phyloP scores from a whole-genome alignment of 2,113 vertebrate genomes.

The Tautogolabrus adspersus region DNA sequence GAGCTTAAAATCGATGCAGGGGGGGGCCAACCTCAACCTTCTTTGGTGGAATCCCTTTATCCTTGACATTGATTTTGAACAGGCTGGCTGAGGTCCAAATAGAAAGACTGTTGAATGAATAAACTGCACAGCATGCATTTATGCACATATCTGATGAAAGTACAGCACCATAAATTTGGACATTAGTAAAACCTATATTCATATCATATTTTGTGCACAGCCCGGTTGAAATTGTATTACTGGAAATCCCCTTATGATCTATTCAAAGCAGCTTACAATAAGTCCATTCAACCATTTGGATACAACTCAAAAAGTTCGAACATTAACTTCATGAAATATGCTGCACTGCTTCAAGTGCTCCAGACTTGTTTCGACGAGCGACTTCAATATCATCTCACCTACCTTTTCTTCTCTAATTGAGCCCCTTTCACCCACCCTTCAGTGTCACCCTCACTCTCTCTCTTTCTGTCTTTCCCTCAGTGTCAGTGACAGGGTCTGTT shows the following conservation, averaged over 20 bases:
- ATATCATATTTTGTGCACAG: no score
- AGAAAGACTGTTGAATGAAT: neutral
- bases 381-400: conserved; percentile 45
- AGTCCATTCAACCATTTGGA: neutral
- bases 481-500: conserved; percentile 79
- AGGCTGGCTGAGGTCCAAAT: conserved; percentile 4
- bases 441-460: conserved; percentile 31
- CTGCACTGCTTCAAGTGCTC: neutral
- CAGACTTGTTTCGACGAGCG: neutral
- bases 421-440: conserved; percentile 27
- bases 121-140: neutral
- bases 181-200: no score
- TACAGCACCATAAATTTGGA: neutral
- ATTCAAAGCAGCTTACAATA: neutral
- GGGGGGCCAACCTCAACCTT: conserved; percentile 27
- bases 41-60: conserved; percentile 28
- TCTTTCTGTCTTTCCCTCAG: conserved; percentile 55
- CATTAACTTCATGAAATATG: neutral
- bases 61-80: conserved; percentile 31
- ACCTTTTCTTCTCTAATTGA: conserved; percentile 30
- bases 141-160: neutral
- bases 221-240: no score
- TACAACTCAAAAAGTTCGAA: neutral
- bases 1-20: conserved; percentile 20
- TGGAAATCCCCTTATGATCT: no score